Evolutionary conservation across 2,113 vertebrate genomes (phyloP), one percentile per base, ranked within the genome.

Genomic region (Chroicocephalus ridibundus): DNA sequence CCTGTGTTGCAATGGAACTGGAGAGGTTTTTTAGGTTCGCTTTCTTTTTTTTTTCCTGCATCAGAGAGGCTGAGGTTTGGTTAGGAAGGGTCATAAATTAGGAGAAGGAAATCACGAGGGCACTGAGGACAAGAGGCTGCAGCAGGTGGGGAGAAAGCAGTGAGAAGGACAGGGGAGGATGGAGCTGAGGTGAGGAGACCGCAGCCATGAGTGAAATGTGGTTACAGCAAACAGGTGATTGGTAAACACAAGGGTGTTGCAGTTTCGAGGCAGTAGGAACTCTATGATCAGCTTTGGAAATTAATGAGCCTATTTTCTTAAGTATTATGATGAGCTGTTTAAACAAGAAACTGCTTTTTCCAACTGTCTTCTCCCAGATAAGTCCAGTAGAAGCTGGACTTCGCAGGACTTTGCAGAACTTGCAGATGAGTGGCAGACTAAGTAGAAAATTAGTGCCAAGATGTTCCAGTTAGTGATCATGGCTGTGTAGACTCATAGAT

Each of bases 91-190:
- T 32, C 7, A 31, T n/a, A 79, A 80, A 66, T 34, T 34, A 68
- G 46, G 6, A 90, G 54, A 65, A 79, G 19, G 20, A 51, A 47
- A 83, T 87, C 7, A 58, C 74, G 38, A 88, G 42, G 29, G 5
- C 40, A 40, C 19, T 13, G 38, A 93, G 20, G 49, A 58, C 22
- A 40, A 82, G n/a, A 69, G 12, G 20, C 51, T 52, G 21, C 8
- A 22, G 6, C 0, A 0, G 6, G 2, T 49, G 4, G 31, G 34
- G 49, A 68, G 44, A 84, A 69, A 26, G 36, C 29, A 10, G 22
- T 42, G 65, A 79, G 17, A 62, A 54, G 27, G n/a, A 19, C 13
- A 72, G 69, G 31, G 32, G 42, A 74, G 16, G 34, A 46, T 18
- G 13, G 24, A 51, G n/a, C 26, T 64, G 38, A 81, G n/a, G 47